These are phyloP conservation scores for Scolopax mira DNA, from an alignment of 2,113 vertebrate species.

Conservation along the genomic window DNA sequence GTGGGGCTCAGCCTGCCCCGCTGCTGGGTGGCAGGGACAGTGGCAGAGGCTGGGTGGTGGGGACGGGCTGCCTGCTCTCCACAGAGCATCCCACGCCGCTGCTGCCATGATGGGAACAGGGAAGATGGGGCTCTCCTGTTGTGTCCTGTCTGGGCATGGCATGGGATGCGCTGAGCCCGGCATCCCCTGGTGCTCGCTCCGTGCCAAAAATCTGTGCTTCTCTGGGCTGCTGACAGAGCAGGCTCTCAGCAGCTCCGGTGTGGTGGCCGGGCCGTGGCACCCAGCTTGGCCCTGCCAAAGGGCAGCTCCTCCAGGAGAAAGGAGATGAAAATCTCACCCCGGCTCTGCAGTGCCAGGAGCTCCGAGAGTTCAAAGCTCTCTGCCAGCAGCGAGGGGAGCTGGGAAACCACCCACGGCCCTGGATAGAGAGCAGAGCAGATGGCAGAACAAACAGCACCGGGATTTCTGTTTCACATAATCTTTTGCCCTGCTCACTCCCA, in stretches of 20 bases:
- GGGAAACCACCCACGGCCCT: slow-evolving; percentile 15
- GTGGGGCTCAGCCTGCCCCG: background rate
- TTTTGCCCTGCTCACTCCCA: slow-evolving; percentile 14
- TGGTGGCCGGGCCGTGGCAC: background rate
- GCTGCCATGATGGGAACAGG: accelerated
- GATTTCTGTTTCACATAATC: slow-evolving; percentile 34
- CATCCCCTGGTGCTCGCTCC: background rate
- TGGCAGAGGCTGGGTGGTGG: accelerated
- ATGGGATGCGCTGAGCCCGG: accelerated
- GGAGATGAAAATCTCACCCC: background rate
- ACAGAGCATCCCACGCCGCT: accelerated
- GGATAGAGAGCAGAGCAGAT: background rate
- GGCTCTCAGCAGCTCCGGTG: background rate
- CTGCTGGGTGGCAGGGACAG: accelerated
- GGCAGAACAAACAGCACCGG: slow-evolving; percentile 9
- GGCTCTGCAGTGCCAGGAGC: background rate
- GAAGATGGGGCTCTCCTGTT: background rate
- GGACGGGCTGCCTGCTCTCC: accelerated
- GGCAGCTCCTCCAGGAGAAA: background rate
- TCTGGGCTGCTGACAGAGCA: background rate
- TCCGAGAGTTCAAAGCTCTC: background rate
- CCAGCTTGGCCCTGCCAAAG: background rate
- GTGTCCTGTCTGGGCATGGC: background rate
- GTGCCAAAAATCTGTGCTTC: background rate
- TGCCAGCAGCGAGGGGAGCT: background rate